Base-by-base conservation (phyloP, 2,113 vertebrate genomes). In the Notarius lentiginosus region DNA sequence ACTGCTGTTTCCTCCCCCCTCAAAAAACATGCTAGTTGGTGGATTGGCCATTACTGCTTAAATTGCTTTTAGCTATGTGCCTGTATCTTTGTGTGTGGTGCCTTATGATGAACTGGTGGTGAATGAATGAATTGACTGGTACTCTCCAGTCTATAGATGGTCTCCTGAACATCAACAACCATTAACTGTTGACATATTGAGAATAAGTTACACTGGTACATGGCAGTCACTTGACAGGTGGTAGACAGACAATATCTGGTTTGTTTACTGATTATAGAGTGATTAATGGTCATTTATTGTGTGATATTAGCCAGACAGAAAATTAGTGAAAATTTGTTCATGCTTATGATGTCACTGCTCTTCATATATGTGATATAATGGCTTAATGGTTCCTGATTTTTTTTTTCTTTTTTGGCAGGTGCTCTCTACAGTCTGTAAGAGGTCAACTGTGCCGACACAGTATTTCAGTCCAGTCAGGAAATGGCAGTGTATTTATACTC, bases 181-280 rank as follows among this genome's bases (percentile, higher is more conserved):
- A 60, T 80, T 60, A 80, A 56, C 18, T 60, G 79, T 80, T 80
- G 56, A 80, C 7, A 80, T 41, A 22, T 60, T 80, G 56, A 60
- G 79, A 80, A 20, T 80, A 34, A 4, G 53, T 30, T 72, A 47
- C 18, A 72, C 17, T 80, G 49, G 51, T n/a, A 60, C 53, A 79
- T 58, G 77, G 15, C 55, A 41, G 56, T 41, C 79, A 81, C 79
- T 34, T 81, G n/a, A 18, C 76, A 79, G 76, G 53, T 27, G 14
- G 76, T 56, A 76, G 53, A 79, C 55, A 79, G 77, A 30, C 14
- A 10, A 79, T 34, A 20, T 5, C n/a, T 58, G n/a, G n/a, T 47
- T 34, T 81, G 56, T 61, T 61, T 81, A 47, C 27, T 41, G 30
- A 22, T 81, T 60, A 81, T 41, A 34, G 3, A 58, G 55, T 11